Percentiles rank a stretch among this genome's conserved stretches.
These are phyloP conservation scores for Drosophila micromelanica DNA, from an alignment of 1,140 invertebrate species.

Conservation along the genomic window DNA sequence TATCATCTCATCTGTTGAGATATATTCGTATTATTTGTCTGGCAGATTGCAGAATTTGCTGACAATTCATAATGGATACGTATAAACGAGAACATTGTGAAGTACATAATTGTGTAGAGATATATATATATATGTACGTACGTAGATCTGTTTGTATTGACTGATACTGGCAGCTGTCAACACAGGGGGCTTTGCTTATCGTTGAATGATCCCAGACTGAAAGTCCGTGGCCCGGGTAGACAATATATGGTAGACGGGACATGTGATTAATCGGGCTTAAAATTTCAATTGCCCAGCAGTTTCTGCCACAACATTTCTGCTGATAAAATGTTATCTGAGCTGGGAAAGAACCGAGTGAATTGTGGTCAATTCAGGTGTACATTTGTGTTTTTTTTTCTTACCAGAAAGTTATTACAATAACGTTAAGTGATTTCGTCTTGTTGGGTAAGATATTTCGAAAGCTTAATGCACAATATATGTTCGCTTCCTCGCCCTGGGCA, in stretches of 20 bases:
- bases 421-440: constrained; percentile 49
- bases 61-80: constrained; percentile 1
- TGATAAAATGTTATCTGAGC: constrained; percentile 49
- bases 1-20: not conserved
- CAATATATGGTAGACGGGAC: constrained; percentile 23
- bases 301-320: constrained; percentile 23
- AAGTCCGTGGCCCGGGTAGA: constrained; percentile 7
- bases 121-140: not conserved
- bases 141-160: constrained; percentile 12
- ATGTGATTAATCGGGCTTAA: constrained; percentile 60
- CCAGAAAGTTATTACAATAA: constrained; percentile 10
- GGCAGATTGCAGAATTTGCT: not conserved
- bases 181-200: constrained; percentile 50
- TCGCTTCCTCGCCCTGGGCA: constrained; percentile 38
- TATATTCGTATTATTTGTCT: no score
- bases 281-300: constrained; percentile 43
- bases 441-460: constrained; percentile 1
- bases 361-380: not conserved
- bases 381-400: not conserved
- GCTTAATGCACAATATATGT: constrained; percentile 42
- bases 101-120: not conserved
- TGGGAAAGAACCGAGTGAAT: constrained; percentile 2
- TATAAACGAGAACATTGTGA: constrained; percentile 5
- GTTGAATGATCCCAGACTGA: constrained; percentile 43
- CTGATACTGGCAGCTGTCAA: constrained; percentile 44